Base-by-base conservation (phyloP, 2,888 invertebrate genomes). In the Lithophane socia region DNA sequence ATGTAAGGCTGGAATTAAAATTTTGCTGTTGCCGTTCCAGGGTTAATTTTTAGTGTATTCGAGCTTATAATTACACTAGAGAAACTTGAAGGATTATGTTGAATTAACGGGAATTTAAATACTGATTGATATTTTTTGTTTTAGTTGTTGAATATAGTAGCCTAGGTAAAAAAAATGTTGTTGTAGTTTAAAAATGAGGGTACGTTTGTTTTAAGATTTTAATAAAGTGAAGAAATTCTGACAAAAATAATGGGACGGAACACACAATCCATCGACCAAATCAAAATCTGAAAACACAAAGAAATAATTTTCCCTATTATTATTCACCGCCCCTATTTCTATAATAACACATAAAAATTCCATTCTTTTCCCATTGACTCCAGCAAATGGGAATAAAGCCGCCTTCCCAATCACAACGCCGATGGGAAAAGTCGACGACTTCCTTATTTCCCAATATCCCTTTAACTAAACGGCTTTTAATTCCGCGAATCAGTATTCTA, bases 401-500 rank as follows among this genome's bases (percentile, higher is more conserved):
- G 65, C 75, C 70, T 80, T 84, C 65, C 58, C 75, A 79, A 87
- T 77, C 76, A 77, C 84, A 67, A 67, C 72, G 47, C 52, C 77
- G 60, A 75, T 72, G 69, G 73, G 70, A 79, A 84, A 83, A 68
- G 80, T 79, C 72, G n/a, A 42, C 64, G 67, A 85, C 85, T 86
- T 87, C 79, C 82, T 86, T 86, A 82, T 86, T 82, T 83, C 75
- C 73, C 79, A 79, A 88, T 87, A 87, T 87, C 87, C 87, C 83
- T 88, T 84, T 80, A 84, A 75, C 84, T 85, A 85, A 85, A 85
- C 77, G 86, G 66, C 86, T 77, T 86, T 87, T 83, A 86, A 86
- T 86, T 83, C 70, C 52, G 61, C 54, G 54, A 86, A 88, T 89
- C 88, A 87, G 87, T 88, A 88, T 88, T 89, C 87, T 87, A 77